Evolutionary conservation across 2,888 invertebrate genomes (phyloP).

Genomic region (Hirtodrosophila trivittata): DNA sequence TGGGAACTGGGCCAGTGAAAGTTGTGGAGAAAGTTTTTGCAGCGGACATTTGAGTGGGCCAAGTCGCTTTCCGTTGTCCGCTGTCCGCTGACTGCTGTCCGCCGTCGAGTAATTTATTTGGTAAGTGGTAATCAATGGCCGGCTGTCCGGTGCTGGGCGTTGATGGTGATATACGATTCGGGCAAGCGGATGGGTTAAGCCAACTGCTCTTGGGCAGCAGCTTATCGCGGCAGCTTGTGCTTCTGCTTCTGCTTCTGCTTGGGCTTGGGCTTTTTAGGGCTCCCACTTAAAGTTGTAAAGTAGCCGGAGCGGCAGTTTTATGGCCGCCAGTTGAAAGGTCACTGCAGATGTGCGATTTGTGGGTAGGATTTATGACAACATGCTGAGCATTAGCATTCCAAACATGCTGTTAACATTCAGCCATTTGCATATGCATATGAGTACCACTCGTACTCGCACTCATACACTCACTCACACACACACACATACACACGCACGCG

Average conservation of each 20-base stretch:
- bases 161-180: conserved; percentile 59
- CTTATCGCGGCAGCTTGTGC: conserved; percentile 57
- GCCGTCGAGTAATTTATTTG: conserved; percentile 66
- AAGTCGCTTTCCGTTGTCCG: conserved; percentile 3
- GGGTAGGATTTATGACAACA: conserved; percentile 59
- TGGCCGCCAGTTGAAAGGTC: conserved; percentile 73
- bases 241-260: not conserved
- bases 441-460: conserved; percentile 13
- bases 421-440: conserved; percentile 71
- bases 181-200: conserved; percentile 59
- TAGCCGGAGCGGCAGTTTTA: conserved; percentile 66
- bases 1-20: conserved; percentile 52
- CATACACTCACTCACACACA: conserved; percentile 6
- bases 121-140: conserved; percentile 74
- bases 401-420: conserved; percentile 73
- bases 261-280: conserved; percentile 7
- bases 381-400: conserved; percentile 58
- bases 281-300: conserved; percentile 61
- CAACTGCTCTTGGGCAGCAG: conserved; percentile 26
- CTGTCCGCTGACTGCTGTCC: conserved; percentile 6
- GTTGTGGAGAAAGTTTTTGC: conserved; percentile 65
- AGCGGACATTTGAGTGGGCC: conserved; percentile 6
- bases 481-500: conserved; percentile 1
- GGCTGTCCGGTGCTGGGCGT: conserved; percentile 47
- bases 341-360: conserved; percentile 73